Percentiles rank a stretch among this genome's conserved stretches.
Conservation (phyloP, 2,888 invertebrate genomes). For the Pelosia muscerda region DNA sequence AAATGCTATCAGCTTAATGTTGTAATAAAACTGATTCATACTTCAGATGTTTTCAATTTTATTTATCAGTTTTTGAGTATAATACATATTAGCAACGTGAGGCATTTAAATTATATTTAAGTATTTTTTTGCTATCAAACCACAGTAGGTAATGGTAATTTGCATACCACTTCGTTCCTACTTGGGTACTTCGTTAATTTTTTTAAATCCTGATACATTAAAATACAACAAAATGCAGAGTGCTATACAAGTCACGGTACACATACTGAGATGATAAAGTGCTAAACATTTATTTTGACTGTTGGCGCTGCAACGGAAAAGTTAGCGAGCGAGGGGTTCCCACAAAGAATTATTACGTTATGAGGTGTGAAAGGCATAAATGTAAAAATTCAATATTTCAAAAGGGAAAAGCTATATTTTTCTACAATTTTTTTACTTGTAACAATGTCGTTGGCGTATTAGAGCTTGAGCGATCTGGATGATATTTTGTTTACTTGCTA, state of each 20-base stretch:
- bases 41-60: not conserved
- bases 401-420: conserved; percentile 72
- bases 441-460: conserved; percentile 67
- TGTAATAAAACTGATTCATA: not conserved
- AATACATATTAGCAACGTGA: not conserved
- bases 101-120: not conserved
- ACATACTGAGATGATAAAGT: conserved; percentile 76
- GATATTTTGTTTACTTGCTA: conserved; percentile 41
- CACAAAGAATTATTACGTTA: conserved; percentile 85
- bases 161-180: too few species aligned
- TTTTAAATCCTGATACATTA: not conserved
- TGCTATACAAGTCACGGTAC: conserved; percentile 50
- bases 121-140: not conserved
- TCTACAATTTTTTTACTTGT: conserved; percentile 69
- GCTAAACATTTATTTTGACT: conserved; percentile 85
- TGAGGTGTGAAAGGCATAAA: conserved; percentile 86
- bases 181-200: too few species aligned
- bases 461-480: conserved; percentile 34
- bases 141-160: not conserved
- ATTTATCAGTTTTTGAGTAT: not conserved
- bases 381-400: conserved; percentile 86
- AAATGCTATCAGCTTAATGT: not conserved
- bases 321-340: conserved; percentile 74
- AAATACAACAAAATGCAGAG: not conserved
- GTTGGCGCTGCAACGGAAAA: conserved; percentile 82